Percentiles rank a stretch among this genome's conserved stretches.
These are phyloP conservation scores for Papilio protenor DNA, from an alignment of 2,888 invertebrate genomes.

Conservation along the genomic window DNA sequence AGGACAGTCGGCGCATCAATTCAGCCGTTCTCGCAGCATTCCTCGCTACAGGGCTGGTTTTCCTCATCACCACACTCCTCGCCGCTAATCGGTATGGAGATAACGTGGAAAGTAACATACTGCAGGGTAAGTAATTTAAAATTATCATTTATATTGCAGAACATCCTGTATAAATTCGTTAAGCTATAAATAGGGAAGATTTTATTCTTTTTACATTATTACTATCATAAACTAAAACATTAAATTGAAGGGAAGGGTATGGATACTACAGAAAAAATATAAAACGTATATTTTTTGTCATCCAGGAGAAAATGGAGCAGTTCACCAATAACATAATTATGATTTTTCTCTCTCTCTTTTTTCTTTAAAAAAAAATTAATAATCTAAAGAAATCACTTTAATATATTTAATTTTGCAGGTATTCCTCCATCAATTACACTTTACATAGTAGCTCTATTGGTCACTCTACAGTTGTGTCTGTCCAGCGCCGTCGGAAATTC, in stretches of 20 bases:
- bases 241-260: too few relatives aligned
- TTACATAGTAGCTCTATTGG: constrained; percentile 88
- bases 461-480: constrained; percentile 90
- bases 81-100: constrained; percentile 87
- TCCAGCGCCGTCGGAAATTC: constrained; percentile 91
- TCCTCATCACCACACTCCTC: constrained; percentile 85
- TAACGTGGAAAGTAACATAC: constrained; percentile 85
- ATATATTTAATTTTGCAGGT: constrained; percentile 58
- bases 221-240: too few relatives aligned
- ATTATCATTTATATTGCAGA: neutral
- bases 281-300: too few relatives aligned
- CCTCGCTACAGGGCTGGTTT: constrained; percentile 85
- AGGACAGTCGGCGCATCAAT: constrained; percentile 88
- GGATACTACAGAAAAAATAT: too few relatives aligned
- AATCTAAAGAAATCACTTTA: neutral
- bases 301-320: too few relatives aligned
- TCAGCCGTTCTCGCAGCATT: constrained; percentile 89
- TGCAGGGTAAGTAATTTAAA: constrained; percentile 76
- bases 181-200: too few relatives aligned
- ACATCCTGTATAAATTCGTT: too few relatives aligned
- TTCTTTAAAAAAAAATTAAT: neutral
- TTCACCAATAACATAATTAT: too few relatives aligned
- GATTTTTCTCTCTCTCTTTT: neutral
- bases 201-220: too few relatives aligned
- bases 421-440: constrained; percentile 86